A percentile compares a stretch with the other conserved stretches of the same genome.
Evolutionary conservation across 2,888 invertebrate species (phyloP).

Genomic region (Seira ritae): DNA sequence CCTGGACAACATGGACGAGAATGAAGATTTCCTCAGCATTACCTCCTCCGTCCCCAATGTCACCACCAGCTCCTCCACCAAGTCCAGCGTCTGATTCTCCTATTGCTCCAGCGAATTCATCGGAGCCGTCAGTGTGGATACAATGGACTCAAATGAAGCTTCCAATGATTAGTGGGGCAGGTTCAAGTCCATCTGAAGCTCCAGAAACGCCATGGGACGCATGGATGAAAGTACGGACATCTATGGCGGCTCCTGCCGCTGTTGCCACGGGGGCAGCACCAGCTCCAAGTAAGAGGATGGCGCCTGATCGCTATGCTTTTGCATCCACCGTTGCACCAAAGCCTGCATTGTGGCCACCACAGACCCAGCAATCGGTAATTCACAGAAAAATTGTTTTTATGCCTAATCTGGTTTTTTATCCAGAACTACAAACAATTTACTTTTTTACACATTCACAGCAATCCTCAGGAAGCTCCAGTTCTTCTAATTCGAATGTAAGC

Average conservation of each 20-base stretch:
- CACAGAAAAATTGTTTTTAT: too few species aligned
- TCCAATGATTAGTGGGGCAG: too few species aligned
- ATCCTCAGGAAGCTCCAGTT: too few species aligned
- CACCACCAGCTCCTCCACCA: not conserved
- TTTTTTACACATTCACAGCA: not conserved
- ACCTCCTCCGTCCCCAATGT: not conserved
- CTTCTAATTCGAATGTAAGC: too few species aligned
- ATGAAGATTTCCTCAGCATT: slow-evolving; percentile 35
- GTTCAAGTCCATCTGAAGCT: not conserved
- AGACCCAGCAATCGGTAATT: slow-evolving; percentile 5
- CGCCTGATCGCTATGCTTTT: slow-evolving; percentile 32
- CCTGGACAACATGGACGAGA: slow-evolving; percentile 55
- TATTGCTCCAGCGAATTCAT: too few species aligned
- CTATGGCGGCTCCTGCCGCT: not conserved
- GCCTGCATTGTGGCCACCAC: not conserved
- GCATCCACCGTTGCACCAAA: slow-evolving; percentile 31
- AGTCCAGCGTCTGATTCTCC: not conserved
- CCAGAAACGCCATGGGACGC: slow-evolving; percentile 39
- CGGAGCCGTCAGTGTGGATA: slow-evolving; percentile 37
- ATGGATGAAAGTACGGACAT: slow-evolving; percentile 27
- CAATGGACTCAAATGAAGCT: slow-evolving; percentile 52
- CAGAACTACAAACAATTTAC: not conserved
- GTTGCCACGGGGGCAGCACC: not conserved
- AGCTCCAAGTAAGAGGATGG: slow-evolving; percentile 22
- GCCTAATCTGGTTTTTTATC: not conserved